A percentile compares a stretch with the other conserved stretches of the same genome.
Evolutionary conservation across 2,888 invertebrate species (phyloP).

Genomic region (Cephus pygmeus): DNA sequence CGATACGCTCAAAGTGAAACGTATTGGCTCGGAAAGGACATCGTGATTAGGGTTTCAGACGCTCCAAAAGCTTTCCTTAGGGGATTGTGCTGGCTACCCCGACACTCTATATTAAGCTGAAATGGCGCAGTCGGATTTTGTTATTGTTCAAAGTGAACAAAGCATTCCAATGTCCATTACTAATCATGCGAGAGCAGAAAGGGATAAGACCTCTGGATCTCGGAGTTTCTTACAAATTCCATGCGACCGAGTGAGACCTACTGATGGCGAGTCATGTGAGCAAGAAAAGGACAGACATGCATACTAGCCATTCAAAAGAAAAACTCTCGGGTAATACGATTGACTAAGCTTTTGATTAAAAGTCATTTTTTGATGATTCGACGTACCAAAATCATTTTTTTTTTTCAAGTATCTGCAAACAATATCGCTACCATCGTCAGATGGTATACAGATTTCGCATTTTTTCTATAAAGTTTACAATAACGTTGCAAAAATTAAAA

Average conservation of each 20-base stretch:
- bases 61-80: neutral
- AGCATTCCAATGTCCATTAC: neutral
- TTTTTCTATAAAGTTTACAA: neutral
- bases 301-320: neutral
- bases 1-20: neutral
- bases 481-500: neutral
- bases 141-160: neutral
- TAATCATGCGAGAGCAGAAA: neutral
- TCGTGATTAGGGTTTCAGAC: neutral
- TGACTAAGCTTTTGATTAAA: neutral
- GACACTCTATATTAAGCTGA: neutral
- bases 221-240: neutral
- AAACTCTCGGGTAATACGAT: neutral
- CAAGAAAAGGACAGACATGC: neutral
- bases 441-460: neutral
- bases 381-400: neutral
- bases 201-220: neutral
- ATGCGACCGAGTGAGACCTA: neutral
- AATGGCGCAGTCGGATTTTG: neutral
- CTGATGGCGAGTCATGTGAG: neutral
- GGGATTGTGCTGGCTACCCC: neutral
- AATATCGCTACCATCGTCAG: neutral
- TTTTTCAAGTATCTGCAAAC: neutral
- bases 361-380: neutral
- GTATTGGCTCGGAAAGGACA: neutral